Conservation (phyloP, 1,140 invertebrate genomes). For the Drosophila sp. region DNA sequence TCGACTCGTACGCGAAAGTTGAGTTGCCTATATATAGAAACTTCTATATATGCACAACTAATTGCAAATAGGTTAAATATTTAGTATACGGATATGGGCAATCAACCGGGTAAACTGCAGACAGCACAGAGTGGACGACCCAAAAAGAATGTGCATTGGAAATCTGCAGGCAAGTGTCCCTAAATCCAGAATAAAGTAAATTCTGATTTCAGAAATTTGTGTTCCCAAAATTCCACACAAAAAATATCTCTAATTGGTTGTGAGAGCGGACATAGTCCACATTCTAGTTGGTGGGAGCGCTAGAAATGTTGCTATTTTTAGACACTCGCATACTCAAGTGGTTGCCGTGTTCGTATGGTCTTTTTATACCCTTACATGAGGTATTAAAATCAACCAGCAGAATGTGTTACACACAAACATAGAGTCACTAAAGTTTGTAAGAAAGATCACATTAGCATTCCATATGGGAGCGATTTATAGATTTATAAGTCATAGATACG, state of each 20-base stretch:
- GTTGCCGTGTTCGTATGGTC: slow-evolving; percentile 59
- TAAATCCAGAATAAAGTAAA: slow-evolving; percentile 20
- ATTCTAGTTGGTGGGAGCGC: slow-evolving; percentile 72
- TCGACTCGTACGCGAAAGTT: slow-evolving; percentile 44
- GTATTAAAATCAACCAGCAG: too few species aligned
- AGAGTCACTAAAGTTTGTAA: too few species aligned
- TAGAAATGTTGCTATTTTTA: slow-evolving; percentile 80
- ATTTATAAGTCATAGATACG: too few species aligned
- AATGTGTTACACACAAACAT: too few species aligned
- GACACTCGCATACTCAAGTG: slow-evolving; percentile 77
- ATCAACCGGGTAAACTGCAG: slow-evolving; percentile 83
- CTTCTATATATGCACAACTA: slow-evolving; percentile 74
- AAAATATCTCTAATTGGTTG: slow-evolving; percentile 45
- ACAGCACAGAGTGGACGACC: slow-evolving; percentile 84
- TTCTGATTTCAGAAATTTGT: slow-evolving; percentile 27
- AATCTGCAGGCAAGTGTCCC: slow-evolving; percentile 87
- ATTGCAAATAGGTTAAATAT: slow-evolving; percentile 80
- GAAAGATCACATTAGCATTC: too few species aligned
- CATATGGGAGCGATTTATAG: too few species aligned
- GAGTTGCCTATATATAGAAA: slow-evolving; percentile 74
- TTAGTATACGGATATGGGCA: slow-evolving; percentile 73
- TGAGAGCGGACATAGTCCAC: slow-evolving; percentile 51
- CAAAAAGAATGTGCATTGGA: slow-evolving; percentile 90
- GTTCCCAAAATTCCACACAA: slow-evolving; percentile 24
- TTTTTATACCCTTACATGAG: background rate